Conservation (phyloP, 1,140 invertebrate species). For the Euura lappo region DNA sequence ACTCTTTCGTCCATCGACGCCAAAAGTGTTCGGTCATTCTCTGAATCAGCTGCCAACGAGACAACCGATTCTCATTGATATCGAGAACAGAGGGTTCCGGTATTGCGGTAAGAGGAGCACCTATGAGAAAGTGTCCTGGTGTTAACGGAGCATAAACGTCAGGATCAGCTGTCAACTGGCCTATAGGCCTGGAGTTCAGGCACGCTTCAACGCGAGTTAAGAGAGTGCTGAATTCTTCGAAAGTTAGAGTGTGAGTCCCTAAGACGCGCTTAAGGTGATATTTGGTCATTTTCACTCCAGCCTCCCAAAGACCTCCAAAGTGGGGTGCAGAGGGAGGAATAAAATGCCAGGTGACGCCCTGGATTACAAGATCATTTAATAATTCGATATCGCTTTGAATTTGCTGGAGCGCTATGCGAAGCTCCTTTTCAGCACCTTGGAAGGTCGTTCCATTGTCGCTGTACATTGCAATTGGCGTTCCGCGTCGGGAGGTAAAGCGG, state of each 20-base stretch:
- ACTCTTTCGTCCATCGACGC: conserved; percentile 23
- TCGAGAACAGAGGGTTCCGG: conserved; percentile 21
- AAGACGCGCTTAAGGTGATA: conserved; percentile 9
- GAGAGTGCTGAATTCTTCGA: conserved; percentile 15
- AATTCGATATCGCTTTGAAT: not conserved
- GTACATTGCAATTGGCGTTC: conserved; percentile 14
- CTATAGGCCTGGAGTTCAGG: conserved; percentile 8
- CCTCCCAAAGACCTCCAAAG: no score
- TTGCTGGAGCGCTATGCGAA: not conserved
- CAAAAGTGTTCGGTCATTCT: conserved; percentile 24
- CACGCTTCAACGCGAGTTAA: conserved; percentile 15
- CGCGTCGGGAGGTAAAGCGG: conserved; percentile 33
- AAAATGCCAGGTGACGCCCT: not conserved
- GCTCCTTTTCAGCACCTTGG: not conserved
- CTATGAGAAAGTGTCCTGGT: conserved; percentile 24
- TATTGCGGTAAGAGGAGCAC: conserved; percentile 15
- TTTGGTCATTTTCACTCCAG: conserved; percentile 1
- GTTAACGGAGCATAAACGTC: conserved; percentile 17
- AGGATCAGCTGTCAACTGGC: no score
- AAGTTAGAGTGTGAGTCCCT: not conserved
- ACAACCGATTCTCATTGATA: no score
- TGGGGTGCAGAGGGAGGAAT: no score
- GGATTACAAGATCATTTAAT: not conserved
- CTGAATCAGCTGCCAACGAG: conserved; percentile 29
- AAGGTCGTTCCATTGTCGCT: conserved; percentile 29